Conservation (phyloP, 2,888 invertebrate species). For the Brachyopa scutellaris region DNA sequence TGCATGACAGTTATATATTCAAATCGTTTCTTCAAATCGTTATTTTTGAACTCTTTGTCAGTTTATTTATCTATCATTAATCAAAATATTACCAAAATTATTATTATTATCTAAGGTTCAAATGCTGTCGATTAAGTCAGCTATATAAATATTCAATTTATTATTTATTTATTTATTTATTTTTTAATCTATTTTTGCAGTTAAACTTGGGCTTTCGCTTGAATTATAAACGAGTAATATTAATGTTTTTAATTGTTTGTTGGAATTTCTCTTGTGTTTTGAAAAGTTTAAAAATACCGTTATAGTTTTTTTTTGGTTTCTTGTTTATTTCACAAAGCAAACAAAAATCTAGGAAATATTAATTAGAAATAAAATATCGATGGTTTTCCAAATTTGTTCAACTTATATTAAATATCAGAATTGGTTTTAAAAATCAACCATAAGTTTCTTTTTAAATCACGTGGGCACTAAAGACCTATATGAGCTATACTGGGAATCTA, state of each 20-base stretch:
- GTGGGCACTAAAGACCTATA: no score
- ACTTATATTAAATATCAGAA: no score
- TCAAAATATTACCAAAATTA: constrained; percentile 2
- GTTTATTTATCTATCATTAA: constrained; percentile 1
- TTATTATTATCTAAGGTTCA: constrained; percentile 6
- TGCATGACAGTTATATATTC: constrained; percentile 70
- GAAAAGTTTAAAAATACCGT: not conserved
- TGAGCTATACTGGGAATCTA: no score
- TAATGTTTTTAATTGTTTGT: constrained; percentile 50
- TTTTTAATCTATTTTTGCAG: constrained; percentile 74
- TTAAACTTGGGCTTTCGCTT: constrained; percentile 81
- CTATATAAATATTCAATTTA: no score
- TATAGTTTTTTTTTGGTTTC: no score
- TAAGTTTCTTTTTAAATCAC: no score
- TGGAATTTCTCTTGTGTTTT: not conserved
- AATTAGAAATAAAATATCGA: no score
- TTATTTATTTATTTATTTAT: constrained; percentile 51
- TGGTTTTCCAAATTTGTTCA: no score
- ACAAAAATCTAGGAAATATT: no score
- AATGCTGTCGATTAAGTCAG: constrained; percentile 39
- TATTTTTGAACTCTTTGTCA: not conserved
- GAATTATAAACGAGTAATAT: constrained; percentile 80
- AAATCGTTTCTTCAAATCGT: no score
- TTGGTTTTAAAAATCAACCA: no score
- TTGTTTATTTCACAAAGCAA: no score